Conservation (phyloP, 2,888 invertebrate genomes). For the Leptopilina myrica region DNA sequence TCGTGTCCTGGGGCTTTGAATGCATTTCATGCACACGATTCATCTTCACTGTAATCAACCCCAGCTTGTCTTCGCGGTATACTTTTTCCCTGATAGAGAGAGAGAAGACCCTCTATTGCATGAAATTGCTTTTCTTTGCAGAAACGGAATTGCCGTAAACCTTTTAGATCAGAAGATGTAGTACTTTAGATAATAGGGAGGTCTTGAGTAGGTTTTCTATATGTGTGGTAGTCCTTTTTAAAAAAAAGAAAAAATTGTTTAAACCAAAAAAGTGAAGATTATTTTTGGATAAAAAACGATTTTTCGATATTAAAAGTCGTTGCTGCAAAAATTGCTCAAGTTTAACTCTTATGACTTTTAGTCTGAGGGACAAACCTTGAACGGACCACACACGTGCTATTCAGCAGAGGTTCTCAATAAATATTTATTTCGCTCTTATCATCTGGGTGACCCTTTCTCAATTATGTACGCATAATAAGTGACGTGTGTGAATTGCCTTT, state of each 20-base stretch:
- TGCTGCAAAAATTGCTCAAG: background rate
- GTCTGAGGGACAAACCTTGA: constrained; percentile 25
- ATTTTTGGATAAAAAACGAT: background rate
- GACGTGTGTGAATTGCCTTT: no score
- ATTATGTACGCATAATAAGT: background rate
- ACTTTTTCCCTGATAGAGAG: constrained; percentile 21
- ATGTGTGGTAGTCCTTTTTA: background rate
- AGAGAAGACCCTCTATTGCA: constrained; percentile 16
- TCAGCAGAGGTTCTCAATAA: constrained; percentile 29
- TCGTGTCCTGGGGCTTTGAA: constrained; percentile 20
- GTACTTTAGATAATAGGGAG: background rate
- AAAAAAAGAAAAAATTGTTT: no score
- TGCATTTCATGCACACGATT: background rate
- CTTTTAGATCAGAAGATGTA: background rate
- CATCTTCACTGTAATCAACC: constrained; percentile 36
- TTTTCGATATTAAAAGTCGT: background rate
- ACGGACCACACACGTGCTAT: constrained; percentile 36
- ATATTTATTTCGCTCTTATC: constrained; percentile 1
- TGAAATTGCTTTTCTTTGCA: constrained; percentile 20
- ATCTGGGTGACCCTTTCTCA: background rate
- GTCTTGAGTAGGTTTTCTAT: background rate
- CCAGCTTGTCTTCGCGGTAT: constrained; percentile 27
- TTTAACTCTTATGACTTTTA: background rate
- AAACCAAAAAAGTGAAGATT: no score
- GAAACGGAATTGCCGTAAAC: constrained; percentile 18